A percentile compares a stretch with the other conserved stretches of the same genome.
phyloP scores from a whole-genome alignment of 2,113 vertebrate species.

The Neofelis nebulosa region DNA sequence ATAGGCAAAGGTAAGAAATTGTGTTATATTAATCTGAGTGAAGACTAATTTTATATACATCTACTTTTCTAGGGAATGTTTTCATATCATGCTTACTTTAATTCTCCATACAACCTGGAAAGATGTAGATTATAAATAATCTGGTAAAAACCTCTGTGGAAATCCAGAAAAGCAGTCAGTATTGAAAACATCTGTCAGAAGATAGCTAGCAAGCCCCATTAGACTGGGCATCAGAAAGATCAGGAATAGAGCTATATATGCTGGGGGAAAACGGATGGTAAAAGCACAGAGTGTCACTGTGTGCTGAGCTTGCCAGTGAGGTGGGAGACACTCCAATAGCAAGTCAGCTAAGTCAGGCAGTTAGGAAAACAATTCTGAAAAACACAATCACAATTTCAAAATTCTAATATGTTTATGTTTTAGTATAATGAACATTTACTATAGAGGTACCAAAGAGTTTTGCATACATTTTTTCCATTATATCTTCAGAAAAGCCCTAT shows the following conservation, averaged over 20 bases:
- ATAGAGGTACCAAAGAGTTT: not conserved
- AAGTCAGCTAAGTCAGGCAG: not conserved
- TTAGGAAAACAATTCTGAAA: not conserved
- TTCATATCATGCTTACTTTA: conserved; percentile 15
- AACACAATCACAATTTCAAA: not conserved
- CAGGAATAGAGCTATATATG: not conserved
- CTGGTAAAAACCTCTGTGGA: not conserved
- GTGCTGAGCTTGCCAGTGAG: not conserved
- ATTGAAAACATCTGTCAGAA: conserved; percentile 45
- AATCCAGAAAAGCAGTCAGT: conserved; percentile 19
- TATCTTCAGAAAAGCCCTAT: not conserved
- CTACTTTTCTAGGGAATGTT: not conserved
- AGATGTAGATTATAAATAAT: not conserved
- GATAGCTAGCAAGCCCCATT: not conserved
- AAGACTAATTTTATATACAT: conserved; percentile 29
- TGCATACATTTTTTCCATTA: not conserved
- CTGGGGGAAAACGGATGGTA: not conserved
- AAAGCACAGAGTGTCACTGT: not conserved
- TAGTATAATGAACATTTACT: not conserved
- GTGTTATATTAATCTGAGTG: not conserved
- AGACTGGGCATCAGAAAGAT: not conserved
- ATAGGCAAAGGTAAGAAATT: not conserved
- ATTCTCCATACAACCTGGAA: not conserved
- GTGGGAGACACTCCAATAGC: not conserved
- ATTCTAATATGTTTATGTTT: not conserved